A percentile compares a stretch with the other conserved stretches of the same genome.
Evolutionary conservation across 2,888 invertebrate species (phyloP).

Genomic region (Tenthredo distinguenda): DNA sequence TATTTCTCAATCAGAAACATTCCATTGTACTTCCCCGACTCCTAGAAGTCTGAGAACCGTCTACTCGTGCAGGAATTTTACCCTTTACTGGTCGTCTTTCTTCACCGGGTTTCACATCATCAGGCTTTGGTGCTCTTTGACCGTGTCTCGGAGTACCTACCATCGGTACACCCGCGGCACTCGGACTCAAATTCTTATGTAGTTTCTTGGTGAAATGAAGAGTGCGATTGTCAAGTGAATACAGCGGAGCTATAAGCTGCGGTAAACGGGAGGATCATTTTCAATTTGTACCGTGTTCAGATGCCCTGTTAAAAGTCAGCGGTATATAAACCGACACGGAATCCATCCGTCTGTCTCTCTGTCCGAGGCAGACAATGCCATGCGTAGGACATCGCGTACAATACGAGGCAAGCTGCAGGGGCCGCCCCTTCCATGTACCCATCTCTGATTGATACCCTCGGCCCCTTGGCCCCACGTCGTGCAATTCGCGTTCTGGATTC

Average conservation of each 20-base stretch:
- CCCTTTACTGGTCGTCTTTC: slow-evolving; percentile 26
- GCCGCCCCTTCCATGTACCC: slow-evolving; percentile 72
- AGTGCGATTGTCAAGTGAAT: slow-evolving; percentile 28
- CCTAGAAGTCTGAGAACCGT: slow-evolving; percentile 32
- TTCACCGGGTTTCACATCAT: slow-evolving; percentile 9
- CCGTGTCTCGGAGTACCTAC: background rate
- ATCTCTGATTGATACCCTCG: slow-evolving; percentile 70
- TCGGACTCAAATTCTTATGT: background rate
- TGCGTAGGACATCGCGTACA: slow-evolving; percentile 61
- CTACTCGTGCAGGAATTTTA: slow-evolving; percentile 36
- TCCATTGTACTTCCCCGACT: slow-evolving; percentile 42
- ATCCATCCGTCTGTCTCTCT: slow-evolving; percentile 63
- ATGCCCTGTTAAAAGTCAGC: slow-evolving; percentile 38
- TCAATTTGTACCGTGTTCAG: slow-evolving; percentile 43
- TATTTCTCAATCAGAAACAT: slow-evolving; percentile 51
- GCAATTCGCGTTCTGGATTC: slow-evolving; percentile 49
- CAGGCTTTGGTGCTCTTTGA: slow-evolving; percentile 20
- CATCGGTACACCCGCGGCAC: background rate
- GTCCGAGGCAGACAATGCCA: slow-evolving; percentile 70
- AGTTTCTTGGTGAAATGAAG: background rate
- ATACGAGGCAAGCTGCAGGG: slow-evolving; percentile 66
- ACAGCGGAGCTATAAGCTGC: background rate
- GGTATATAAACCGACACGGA: slow-evolving; percentile 35
- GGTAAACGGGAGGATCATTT: slow-evolving; percentile 5
- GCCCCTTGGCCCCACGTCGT: slow-evolving; percentile 56